Percentiles rank a stretch among this genome's conserved stretches.
Conservation (phyloP, 2,113 vertebrate species). For the Gobius niger region DNA sequence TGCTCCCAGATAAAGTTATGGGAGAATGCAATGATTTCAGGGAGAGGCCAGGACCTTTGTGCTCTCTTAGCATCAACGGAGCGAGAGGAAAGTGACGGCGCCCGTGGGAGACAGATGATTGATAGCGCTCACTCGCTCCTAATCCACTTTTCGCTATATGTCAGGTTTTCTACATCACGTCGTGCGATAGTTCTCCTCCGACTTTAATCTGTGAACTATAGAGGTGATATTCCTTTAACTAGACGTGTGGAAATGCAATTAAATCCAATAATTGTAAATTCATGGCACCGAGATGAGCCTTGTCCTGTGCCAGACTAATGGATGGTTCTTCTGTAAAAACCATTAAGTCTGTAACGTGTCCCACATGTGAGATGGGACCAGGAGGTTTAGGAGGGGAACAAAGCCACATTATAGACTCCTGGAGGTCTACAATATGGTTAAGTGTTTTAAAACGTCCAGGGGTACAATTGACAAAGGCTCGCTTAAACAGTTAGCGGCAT, state of each 20-base stretch:
- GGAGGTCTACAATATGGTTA: not conserved
- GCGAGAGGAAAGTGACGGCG: not conserved
- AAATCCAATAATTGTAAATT: not conserved
- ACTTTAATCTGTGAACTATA: not conserved
- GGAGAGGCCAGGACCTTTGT: not conserved
- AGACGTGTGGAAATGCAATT: not conserved
- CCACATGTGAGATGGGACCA: constrained; percentile 5
- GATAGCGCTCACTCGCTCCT: not conserved
- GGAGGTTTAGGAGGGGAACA: not conserved
- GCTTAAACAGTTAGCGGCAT: not conserved
- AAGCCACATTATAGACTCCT: not conserved
- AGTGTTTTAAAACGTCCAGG: not conserved
- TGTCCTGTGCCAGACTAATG: not conserved
- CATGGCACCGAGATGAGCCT: not conserved
- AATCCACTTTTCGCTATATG: not conserved
- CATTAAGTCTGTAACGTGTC: not conserved
- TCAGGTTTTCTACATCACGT: not conserved
- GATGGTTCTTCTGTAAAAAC: constrained; percentile 3
- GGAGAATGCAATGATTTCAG: not conserved
- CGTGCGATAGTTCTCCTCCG: not conserved
- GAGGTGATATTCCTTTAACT: not conserved
- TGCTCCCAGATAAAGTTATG: constrained; percentile 2
- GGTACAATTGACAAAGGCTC: not conserved
- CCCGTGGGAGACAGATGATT: not conserved
- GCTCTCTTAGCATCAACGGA: not conserved